Conservation (phyloP, 2,113 vertebrate genomes). For the Perognathus longimembris region DNA sequence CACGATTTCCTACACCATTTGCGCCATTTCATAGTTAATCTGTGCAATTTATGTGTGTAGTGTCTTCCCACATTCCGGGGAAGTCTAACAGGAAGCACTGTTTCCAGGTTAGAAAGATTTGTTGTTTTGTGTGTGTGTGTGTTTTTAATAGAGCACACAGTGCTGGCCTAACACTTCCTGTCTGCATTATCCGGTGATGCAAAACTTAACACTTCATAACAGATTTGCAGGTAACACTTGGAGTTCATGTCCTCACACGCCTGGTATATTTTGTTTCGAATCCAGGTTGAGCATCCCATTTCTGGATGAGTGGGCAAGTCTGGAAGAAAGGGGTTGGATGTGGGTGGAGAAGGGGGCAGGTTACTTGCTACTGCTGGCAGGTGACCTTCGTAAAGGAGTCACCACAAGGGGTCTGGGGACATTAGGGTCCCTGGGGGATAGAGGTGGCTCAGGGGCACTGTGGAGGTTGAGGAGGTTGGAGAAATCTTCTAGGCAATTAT, state of each 20-base stretch:
- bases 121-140: neutral
- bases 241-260: slow-evolving; percentile 61
- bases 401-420: fast-evolving
- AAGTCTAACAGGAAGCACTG: slow-evolving; percentile 74
- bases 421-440: fast-evolving
- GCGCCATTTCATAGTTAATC: too few relatives aligned
- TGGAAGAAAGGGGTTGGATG: neutral
- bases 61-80: slow-evolving; percentile 67
- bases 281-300: neutral
- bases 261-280: neutral
- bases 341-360: neutral
- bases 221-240: slow-evolving; percentile 80
- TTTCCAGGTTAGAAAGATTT: slow-evolving; percentile 75
- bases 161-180: neutral
- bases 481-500: too few relatives aligned
- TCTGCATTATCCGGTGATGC: slow-evolving; percentile 59
- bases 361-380: fast-evolving
- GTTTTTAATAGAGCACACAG: slow-evolving; percentile 72
- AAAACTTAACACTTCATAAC: slow-evolving; percentile 76
- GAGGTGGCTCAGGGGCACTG: fast-evolving
- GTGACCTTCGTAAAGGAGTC: neutral
- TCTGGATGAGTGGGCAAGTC: neutral
- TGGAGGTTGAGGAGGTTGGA: neutral
- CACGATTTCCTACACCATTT: too few relatives aligned
- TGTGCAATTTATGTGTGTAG: slow-evolving; percentile 66